Evolutionary conservation across 2,888 invertebrate genomes (phyloP).

Genomic region (Acronicta psi): DNA sequence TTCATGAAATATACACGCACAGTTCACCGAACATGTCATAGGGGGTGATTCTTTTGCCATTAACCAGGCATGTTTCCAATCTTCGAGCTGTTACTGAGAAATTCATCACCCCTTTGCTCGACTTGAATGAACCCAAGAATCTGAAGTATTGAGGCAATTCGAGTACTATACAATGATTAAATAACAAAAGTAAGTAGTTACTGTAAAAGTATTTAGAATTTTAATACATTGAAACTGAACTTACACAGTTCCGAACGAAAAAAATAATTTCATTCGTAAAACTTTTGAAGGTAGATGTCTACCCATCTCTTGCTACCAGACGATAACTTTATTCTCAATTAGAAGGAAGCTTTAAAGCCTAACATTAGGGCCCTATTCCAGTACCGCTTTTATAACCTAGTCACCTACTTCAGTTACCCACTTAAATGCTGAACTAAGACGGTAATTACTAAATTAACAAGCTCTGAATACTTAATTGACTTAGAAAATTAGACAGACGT

Average conservation of each 20-base stretch:
- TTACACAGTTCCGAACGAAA: neutral
- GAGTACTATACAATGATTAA: too few relatives aligned
- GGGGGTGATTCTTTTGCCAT: too few relatives aligned
- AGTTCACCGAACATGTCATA: too few relatives aligned
- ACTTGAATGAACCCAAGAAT: too few relatives aligned
- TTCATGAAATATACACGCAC: too few relatives aligned
- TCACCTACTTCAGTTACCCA: slow-evolving; percentile 21
- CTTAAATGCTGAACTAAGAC: slow-evolving; percentile 9
- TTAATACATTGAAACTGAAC: neutral
- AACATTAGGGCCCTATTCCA: slow-evolving; percentile 5
- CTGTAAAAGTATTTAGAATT: too few relatives aligned
- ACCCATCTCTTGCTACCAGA: neutral
- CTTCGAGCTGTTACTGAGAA: too few relatives aligned
- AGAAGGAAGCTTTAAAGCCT: slow-evolving; percentile 13
- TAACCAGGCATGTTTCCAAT: too few relatives aligned
- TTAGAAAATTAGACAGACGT: slow-evolving; percentile 1
- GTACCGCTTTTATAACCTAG: slow-evolving; percentile 9
- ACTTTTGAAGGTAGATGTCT: slow-evolving; percentile 12
- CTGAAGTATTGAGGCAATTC: too few relatives aligned
- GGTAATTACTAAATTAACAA: slow-evolving; percentile 31
- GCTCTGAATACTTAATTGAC: slow-evolving; percentile 14
- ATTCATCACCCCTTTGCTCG: too few relatives aligned
- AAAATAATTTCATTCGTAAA: slow-evolving; percentile 7
- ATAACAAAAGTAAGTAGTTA: too few relatives aligned
- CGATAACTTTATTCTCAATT: slow-evolving; percentile 25